phyloP scores from a whole-genome alignment of 2,888 invertebrate genomes.

The Cheilosia vulpina region DNA sequence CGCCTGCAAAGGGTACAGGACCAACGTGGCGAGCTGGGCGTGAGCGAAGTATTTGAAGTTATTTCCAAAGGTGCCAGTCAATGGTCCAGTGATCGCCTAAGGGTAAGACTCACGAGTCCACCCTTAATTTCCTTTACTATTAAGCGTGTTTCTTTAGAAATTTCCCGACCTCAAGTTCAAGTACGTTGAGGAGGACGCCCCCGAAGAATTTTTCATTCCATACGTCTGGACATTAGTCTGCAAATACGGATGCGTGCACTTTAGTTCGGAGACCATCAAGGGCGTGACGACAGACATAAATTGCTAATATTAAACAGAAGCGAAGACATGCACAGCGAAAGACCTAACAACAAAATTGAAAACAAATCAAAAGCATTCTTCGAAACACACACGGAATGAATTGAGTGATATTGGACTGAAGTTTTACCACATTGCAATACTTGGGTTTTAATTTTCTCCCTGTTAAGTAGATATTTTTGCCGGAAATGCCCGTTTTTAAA shows the following conservation, averaged over 20 bases:
- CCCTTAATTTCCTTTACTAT: too few species aligned
- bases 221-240: constrained; percentile 98
- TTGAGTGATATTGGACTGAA: constrained; percentile 73
- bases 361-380: constrained; percentile 50
- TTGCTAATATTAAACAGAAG: constrained; percentile 80
- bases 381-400: constrained; percentile 51
- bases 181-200: constrained; percentile 99
- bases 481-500: background rate
- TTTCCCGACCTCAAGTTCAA: constrained; percentile 99
- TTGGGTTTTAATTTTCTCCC: constrained; percentile 23
- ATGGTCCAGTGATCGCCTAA: constrained; percentile 96
- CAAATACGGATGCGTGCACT: constrained; percentile 85
- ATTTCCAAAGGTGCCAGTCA: constrained; percentile 96
- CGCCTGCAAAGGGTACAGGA: constrained; percentile 87
- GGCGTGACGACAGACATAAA: constrained; percentile 82
- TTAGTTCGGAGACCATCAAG: constrained; percentile 83
- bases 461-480: background rate
- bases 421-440: constrained; percentile 60
- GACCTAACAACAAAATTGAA: constrained; percentile 16
- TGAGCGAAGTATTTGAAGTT: constrained; percentile 92
- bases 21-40: constrained; percentile 90
- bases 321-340: constrained; percentile 23
- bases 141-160: constrained; percentile 87
- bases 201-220: constrained; percentile 99
- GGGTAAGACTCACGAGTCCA: constrained; percentile 85